Base-by-base conservation (phyloP, 2,888 invertebrate genomes). In the Archips crataeganus region DNA sequence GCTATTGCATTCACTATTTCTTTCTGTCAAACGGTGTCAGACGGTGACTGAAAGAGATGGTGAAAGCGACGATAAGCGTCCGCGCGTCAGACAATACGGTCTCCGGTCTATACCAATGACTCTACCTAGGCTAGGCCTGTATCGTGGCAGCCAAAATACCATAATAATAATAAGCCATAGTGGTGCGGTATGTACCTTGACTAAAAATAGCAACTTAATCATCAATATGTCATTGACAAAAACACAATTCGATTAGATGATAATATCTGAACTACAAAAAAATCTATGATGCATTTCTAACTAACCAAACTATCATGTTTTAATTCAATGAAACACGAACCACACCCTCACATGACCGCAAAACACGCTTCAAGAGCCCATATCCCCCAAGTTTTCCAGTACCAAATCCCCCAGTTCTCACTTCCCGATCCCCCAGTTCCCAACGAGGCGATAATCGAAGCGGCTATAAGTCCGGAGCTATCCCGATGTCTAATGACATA, bases 401-500 rank as follows among this genome's bases (percentile, higher is more conserved):
- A 23, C 9, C 8, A 23, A 23, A 54, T 54, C 51, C 51, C 51
- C 51, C 51, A 51, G 51, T 45, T 11, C 45, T 11, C 45, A 45
- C 45, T 51, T 51, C 15, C n/a, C n/a, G n/a, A 5, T 51, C 54
- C 54, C 54, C 54, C 23, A 66, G 65, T 61, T 64, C 59, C 65
- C 65, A 71, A 42, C 70, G 10, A 23, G 92, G 90, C 90, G 91
- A 90, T 88, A 84, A 84, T 82, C 83, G 84, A 85, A 85, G 87
- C 91, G 89, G 83, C 90, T 81, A 82, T 85, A 89, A 89, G 87
- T 85, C 85, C 83, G 60, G 51, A 59, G 73, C 84, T 77, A 82
- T 88, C 82, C 85, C 86, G 85, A 89, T 87, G 88, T 92, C 93
- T 94, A 93, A 93, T 92, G 92, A 93, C 92, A 88, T 93, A 93